phyloP scores from a whole-genome alignment of 2,113 vertebrate species.

The Sander vitreus region DNA sequence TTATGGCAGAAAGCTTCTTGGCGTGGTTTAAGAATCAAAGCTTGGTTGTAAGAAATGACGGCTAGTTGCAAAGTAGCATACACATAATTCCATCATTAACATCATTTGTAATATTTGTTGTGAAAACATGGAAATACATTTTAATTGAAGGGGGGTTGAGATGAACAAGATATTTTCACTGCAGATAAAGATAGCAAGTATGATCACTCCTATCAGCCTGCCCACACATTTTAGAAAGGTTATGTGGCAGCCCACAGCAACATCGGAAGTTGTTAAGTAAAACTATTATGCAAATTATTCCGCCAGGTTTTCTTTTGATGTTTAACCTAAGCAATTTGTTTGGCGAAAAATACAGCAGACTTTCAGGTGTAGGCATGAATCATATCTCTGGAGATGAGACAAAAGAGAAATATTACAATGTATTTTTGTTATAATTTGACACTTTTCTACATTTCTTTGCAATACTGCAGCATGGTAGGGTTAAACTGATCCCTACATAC shows the following conservation, averaged over 20 bases:
- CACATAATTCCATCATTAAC: neutral
- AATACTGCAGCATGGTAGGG: neutral
- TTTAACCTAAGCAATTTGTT: constrained; percentile 39
- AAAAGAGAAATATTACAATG: constrained; percentile 14
- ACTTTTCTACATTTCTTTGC: neutral
- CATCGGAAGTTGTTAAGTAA: constrained; percentile 41
- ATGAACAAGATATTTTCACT: constrained; percentile 7
- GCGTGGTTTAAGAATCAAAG: neutral
- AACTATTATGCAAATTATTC: constrained; percentile 43
- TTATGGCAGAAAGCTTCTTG: neutral
- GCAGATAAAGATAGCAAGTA: constrained; percentile 15
- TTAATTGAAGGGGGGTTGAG: neutral
- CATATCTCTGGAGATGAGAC: constrained; percentile 27
- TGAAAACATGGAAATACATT: neutral
- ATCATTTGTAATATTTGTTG: neutral
- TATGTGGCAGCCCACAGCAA: constrained; percentile 36
- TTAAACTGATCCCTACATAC: constrained; percentile 54
- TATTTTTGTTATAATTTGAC: constrained; percentile 11
- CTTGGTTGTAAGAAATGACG: neutral
- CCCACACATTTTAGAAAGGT: constrained; percentile 40
- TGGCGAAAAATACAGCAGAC: constrained; percentile 17
- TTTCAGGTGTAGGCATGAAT: constrained; percentile 11
- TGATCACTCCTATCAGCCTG: constrained; percentile 6
- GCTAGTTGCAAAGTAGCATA: neutral
- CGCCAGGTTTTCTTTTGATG: constrained; percentile 43